Conservation (phyloP, 2,797 vertebrate genomes). For the Aulostomus chinensis region DNA sequence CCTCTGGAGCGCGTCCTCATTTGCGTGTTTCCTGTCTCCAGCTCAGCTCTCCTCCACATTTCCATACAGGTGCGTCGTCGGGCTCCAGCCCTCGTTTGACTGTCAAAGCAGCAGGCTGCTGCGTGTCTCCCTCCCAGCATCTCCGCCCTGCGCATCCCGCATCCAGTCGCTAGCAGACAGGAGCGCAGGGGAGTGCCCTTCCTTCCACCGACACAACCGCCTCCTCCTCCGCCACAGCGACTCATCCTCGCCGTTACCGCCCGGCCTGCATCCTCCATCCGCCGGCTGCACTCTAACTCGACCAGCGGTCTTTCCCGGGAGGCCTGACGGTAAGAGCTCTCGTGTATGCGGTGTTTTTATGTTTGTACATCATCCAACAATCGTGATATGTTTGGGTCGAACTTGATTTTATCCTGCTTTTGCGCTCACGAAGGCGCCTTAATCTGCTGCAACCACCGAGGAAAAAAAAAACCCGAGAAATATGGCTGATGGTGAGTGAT, state of each 20-base stretch:
- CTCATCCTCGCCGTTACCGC: not conserved
- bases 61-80: conserved; percentile 55
- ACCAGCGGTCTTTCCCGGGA: conserved; percentile 37
- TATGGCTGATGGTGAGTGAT: too few species aligned
- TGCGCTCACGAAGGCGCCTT: not conserved
- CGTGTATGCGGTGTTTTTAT: not conserved
- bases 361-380: conserved; percentile 1
- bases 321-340: conserved; percentile 59
- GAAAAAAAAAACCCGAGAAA: too few species aligned
- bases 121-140: not conserved
- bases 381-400: too few species aligned
- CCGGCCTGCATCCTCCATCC: conserved; percentile 18
- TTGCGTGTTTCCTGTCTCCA: conserved; percentile 39
- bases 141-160: conserved; percentile 56
- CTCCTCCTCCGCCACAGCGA: conserved; percentile 14
- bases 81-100: conserved; percentile 45
- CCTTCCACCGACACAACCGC: conserved; percentile 11
- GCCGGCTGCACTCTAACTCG: conserved; percentile 20
- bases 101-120: conserved; percentile 47
- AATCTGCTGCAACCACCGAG: too few species aligned
- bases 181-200: conserved; percentile 62
- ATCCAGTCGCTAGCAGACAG: conserved; percentile 50
- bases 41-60: conserved; percentile 19
- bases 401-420: too few species aligned
- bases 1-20: conserved; percentile 41